Base-by-base conservation (phyloP, 2,888 invertebrate genomes). In the Steromphala cineraria region DNA sequence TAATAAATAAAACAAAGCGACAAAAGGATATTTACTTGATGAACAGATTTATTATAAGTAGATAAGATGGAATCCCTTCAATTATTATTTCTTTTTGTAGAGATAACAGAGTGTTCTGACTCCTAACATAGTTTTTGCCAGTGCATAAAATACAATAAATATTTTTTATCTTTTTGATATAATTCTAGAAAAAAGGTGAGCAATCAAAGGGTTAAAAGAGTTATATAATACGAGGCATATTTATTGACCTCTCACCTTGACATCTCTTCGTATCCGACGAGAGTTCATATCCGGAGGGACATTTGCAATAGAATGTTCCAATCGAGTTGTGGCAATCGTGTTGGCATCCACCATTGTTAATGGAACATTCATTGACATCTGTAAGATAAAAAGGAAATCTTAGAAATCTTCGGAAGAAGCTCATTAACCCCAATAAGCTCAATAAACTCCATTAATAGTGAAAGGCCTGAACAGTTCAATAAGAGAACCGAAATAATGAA, bases 321-420 rank as follows among this genome's bases (percentile, higher is more conserved):
- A 96, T 94, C 0, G 96, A 96, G 93, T 97, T 97, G 86, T 97
- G 83, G 84, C 93, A 93, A 3, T 89, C 97, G 91, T 97, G 97
- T 87, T 97, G 95, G 92, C 98, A 98, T 80, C 97, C 95, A 93
- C 96, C 96, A 75, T 96, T 96, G 94, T 96, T 96, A 91, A 96
- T 96, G 87, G 96, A 95, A 89, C 97, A 97, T 93, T 97, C 97
- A 93, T 97, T 97, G 81, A 97, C 95, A 92, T 93, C 94, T 93
- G 88, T n/a, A 90, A 87, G 40, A 67, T 10, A 2, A 75, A 53
- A 21, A 53, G 21, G 10, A 75, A 28, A 56, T 56, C 56, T 56
- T 10, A 56, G 19, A 24, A 19, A 56, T 19, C 24, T 56, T 3
- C n/a, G n/a, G 1, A 56, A 56, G 56, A 5, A 7, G 19, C 21